Evolutionary conservation across 1,140 invertebrate species (phyloP), one percentile per base, ranked within the genome.

Genomic region (Tenebrio molitor): DNA sequence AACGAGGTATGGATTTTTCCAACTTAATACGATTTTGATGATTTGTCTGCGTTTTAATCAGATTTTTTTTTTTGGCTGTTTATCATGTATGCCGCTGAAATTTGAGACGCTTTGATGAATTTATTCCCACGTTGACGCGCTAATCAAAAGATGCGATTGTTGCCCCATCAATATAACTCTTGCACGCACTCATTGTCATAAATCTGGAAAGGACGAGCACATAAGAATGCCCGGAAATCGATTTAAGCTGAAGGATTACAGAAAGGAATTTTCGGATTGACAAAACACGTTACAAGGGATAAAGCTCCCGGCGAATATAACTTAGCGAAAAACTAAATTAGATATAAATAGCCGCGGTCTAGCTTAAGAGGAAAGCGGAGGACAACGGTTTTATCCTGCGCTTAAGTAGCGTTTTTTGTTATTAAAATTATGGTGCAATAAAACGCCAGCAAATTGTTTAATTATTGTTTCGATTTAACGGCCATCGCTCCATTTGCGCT

Each of bases 1-100:
- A 92, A 91, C 78, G 93, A 95, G 88, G 89, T 88, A 82, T 82
- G 77, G 71, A 75, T 71, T 64, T 73, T 16, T 58, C 64, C 15
- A 42, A 64, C 41, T 64, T 63, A 36, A 66, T 23, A 33, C 10
- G 4, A 29, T 41, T 67, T 41, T 16, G 14, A 66, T 67, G 41
- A 36, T 69, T 69, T 69, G 34, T 44, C 23, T 14, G 15, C 8
- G 66, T n/a, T 44, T 69, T 34, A 69, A 34, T 46, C 29, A 21
- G 29, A 21, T 8, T n/a, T 44, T 29, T 46, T 12, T 67, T 39
- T 14, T 2, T 0, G 12, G 39, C 16, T 2, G 7, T 17, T 42
- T 39, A 8, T 29, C 25, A 42, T 10, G 29, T 71, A 66, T 65
- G 39, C 14, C 14, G 7, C 19, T 14, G 16, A 21, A 16, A 63